These are phyloP conservation scores for Clarias fuscus DNA, from an alignment of 2,797 vertebrate species.

Conservation along the genomic window DNA sequence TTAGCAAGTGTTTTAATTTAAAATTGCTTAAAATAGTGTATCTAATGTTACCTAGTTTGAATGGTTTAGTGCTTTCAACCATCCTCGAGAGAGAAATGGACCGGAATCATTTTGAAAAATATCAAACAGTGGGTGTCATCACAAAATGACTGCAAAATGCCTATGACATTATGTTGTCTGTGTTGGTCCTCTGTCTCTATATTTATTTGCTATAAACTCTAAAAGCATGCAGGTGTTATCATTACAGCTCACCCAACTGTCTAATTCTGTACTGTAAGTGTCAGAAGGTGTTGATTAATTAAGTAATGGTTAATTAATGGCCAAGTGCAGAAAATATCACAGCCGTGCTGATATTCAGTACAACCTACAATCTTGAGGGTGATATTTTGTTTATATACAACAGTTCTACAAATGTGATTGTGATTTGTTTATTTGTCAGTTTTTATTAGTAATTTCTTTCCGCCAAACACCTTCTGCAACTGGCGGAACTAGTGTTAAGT, in stretches of 20 bases:
- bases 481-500: no score
- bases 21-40: slow-evolving; percentile 18
- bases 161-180: background rate
- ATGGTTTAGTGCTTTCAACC: background rate
- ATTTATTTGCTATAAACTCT: background rate
- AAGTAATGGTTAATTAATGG: no score
- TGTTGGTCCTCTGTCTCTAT: background rate
- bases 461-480: no score
- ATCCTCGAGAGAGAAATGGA: background rate
- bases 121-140: background rate
- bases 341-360: no score
- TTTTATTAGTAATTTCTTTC: no score
- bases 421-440: no score
- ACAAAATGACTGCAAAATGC: background rate
- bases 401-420: no score
- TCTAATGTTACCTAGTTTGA: background rate
- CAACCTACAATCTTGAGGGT: no score
- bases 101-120: background rate
- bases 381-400: no score
- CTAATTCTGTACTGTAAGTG: background rate
- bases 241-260: background rate
- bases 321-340: no score
- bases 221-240: background rate
- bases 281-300: background rate
- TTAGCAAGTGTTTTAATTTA: background rate